phyloP scores from a whole-genome alignment of 2,888 invertebrate species.

The Netelia virgata region DNA sequence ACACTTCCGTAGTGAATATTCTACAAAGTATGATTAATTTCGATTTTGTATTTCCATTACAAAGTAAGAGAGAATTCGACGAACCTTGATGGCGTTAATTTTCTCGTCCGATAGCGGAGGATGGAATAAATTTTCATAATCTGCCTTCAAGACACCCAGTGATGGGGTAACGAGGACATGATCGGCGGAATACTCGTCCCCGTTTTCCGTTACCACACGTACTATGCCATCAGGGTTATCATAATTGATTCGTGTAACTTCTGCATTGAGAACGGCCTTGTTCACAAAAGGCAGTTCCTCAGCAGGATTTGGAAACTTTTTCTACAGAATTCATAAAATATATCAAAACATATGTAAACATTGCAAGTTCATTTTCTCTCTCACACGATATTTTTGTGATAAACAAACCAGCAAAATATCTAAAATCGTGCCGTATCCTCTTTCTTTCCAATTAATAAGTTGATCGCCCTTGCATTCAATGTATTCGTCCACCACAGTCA shows the following conservation, averaged over 20 bases:
- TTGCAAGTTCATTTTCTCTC: background rate
- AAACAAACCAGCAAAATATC: conserved; percentile 79
- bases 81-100: conserved; percentile 85
- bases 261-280: conserved; percentile 75
- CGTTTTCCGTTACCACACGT: conserved; percentile 83
- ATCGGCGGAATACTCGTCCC: conserved; percentile 86
- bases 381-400: background rate
- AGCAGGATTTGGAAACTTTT: conserved; percentile 77
- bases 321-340: conserved; percentile 69
- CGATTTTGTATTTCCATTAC: background rate
- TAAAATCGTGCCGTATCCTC: conserved; percentile 76
- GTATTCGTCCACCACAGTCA: conserved; percentile 57
- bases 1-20: conserved; percentile 89
- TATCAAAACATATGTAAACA: background rate
- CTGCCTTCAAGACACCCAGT: conserved; percentile 89
- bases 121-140: conserved; percentile 86
- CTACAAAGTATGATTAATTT: conserved; percentile 28
- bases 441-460: conserved; percentile 77
- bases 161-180: conserved; percentile 90
- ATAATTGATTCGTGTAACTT: conserved; percentile 78
- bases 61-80: conserved; percentile 1
- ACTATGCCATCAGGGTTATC: conserved; percentile 65
- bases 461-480: conserved; percentile 68
- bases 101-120: conserved; percentile 87
- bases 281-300: conserved; percentile 78